Evolutionary conservation across 37 sponge, comb jelly and placozoan species (phyloP).

Genomic region (Chondrilla cf. caribensis): DNA sequence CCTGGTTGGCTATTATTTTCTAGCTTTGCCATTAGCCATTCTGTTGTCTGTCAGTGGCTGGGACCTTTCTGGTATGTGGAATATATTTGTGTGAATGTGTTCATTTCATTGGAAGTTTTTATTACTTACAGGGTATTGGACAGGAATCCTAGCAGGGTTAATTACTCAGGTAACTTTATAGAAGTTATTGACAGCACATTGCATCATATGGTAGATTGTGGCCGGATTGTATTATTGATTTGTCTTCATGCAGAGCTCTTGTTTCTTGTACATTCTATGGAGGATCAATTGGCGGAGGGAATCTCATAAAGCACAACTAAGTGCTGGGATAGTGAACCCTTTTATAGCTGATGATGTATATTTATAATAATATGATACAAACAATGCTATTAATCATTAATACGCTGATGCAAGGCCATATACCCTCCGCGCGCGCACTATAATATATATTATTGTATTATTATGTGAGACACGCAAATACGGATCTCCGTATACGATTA

Average conservation of each 20-base stretch:
- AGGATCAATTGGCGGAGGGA: too few relatives aligned
- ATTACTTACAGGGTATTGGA: not conserved
- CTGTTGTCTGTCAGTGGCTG: constrained; percentile 8
- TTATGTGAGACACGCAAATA: too few relatives aligned
- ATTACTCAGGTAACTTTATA: not conserved
- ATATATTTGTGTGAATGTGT: not conserved
- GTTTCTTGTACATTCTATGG: too few relatives aligned
- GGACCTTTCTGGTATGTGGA: not conserved
- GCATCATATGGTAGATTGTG: not conserved
- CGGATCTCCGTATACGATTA: too few relatives aligned
- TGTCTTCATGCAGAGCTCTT: constrained; percentile 6
- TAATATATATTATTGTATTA: too few relatives aligned
- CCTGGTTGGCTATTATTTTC: constrained; percentile 34
- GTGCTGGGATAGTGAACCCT: too few relatives aligned
- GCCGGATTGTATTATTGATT: constrained; percentile 45
- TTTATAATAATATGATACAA: too few relatives aligned
- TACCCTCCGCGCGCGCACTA: too few relatives aligned
- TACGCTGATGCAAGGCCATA: too few relatives aligned
- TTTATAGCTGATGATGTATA: too few relatives aligned
- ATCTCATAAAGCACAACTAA: too few relatives aligned
- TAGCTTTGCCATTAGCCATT: constrained; percentile 55
- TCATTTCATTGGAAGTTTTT: not conserved
- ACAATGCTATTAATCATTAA: too few relatives aligned
- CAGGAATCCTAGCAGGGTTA: not conserved
- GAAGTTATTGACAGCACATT: not conserved